Percentiles rank a stretch among this genome's conserved stretches.
These are phyloP conservation scores for Silvanus unidentatus DNA, from an alignment of 2,888 invertebrate species.

Conservation along the genomic window DNA sequence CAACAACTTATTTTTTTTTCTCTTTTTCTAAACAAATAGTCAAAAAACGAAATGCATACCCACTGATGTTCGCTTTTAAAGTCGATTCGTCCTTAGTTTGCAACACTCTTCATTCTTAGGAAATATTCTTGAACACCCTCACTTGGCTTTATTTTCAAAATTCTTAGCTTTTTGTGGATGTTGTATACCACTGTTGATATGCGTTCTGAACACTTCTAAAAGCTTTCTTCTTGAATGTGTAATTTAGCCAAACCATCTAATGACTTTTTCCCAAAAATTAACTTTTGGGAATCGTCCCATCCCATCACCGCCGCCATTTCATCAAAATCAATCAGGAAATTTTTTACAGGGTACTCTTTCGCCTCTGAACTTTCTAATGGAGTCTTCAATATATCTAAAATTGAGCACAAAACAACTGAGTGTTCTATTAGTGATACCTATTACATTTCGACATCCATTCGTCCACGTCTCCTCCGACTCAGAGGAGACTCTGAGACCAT, in stretches of 20 bases:
- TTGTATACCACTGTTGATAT: slow-evolving; percentile 17
- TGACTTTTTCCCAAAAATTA: slow-evolving; percentile 28
- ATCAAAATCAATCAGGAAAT: slow-evolving; percentile 29
- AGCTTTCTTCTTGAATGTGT: slow-evolving; percentile 18
- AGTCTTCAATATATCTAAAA: slow-evolving; percentile 26
- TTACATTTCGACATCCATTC: not conserved
- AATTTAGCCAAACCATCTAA: slow-evolving; percentile 24
- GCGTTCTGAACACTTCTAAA: slow-evolving; percentile 17
- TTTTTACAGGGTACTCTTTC: slow-evolving; percentile 22
- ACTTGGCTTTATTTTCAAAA: no score
- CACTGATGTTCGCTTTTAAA: no score
- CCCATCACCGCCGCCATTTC: slow-evolving; percentile 22
- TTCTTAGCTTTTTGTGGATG: no score
- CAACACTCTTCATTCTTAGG: no score
- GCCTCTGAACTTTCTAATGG: slow-evolving; percentile 22
- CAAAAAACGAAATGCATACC: no score
- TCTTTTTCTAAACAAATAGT: no score
- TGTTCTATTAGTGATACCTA: not conserved
- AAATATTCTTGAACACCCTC: no score
- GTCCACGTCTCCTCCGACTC: not conserved
- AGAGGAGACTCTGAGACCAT: not conserved
- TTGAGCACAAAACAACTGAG: slow-evolving; percentile 14
- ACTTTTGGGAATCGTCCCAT: slow-evolving; percentile 28
- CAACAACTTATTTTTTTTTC: no score
- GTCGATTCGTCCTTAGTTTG: no score